These are phyloP conservation scores for Leptoteleia sp. DNA, from an alignment of 1,140 invertebrate genomes.

Conservation along the genomic window DNA sequence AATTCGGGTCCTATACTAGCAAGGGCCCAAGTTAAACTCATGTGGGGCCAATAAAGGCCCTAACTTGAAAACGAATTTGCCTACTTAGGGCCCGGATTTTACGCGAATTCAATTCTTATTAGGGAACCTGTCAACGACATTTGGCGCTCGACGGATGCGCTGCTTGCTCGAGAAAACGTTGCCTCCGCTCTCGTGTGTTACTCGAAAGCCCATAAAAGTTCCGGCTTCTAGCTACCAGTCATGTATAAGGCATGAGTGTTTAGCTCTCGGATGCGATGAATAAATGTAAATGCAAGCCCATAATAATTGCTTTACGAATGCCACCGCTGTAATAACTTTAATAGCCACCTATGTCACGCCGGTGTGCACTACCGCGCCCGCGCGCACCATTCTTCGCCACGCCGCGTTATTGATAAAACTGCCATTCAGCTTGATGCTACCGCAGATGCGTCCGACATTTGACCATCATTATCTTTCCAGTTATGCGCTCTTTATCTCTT, in stretches of 20 bases:
- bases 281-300: slow-evolving; percentile 75
- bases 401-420: slow-evolving; percentile 13
- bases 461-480: too few relatives aligned
- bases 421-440: slow-evolving; percentile 22
- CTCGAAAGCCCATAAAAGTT: slow-evolving; percentile 69
- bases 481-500: too few relatives aligned
- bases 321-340: slow-evolving; percentile 75
- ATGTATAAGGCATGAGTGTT: slow-evolving; percentile 73
- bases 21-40: too few relatives aligned
- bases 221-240: slow-evolving; percentile 70
- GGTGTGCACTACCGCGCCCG: slow-evolving; percentile 11
- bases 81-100: too few relatives aligned
- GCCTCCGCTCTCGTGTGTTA: slow-evolving; percentile 57
- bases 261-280: slow-evolving; percentile 69
- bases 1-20: too few relatives aligned
- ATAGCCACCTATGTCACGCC: slow-evolving; percentile 71
- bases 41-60: too few relatives aligned
- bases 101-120: too few relatives aligned
- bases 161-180: slow-evolving; percentile 42
- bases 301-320: slow-evolving; percentile 76
- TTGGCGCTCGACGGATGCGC: slow-evolving; percentile 41
- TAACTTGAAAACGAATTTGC: too few relatives aligned
- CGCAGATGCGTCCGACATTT: background rate
- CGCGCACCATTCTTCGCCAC: slow-evolving; percentile 14
- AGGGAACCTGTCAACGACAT: too few relatives aligned